phyloP scores from a whole-genome alignment of 2,888 invertebrate genomes.

The Nyleta sp. region DNA sequence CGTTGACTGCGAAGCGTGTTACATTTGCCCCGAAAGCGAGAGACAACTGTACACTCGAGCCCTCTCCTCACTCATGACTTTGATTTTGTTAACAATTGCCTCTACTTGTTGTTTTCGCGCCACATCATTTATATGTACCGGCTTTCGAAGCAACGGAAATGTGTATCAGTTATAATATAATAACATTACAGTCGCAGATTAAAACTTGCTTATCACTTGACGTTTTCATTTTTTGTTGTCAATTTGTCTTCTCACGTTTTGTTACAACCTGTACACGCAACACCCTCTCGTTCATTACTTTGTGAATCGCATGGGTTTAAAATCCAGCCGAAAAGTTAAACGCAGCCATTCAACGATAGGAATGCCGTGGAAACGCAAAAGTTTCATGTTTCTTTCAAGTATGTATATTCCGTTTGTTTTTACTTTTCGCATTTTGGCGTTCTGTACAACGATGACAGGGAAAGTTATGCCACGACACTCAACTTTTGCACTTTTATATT shows the following conservation, averaged over 20 bases:
- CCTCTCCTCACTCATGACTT: no score
- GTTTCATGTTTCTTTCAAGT: slow-evolving; percentile 50
- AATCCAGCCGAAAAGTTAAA: slow-evolving; percentile 73
- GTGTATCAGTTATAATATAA: slow-evolving; percentile 36
- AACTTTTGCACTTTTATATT: slow-evolving; percentile 26
- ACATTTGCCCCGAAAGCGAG: no score
- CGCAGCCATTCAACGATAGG: slow-evolving; percentile 1
- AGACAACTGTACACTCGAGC: no score
- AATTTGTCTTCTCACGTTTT: slow-evolving; percentile 12
- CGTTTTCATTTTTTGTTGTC: slow-evolving; percentile 25
- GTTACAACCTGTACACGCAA: not conserved
- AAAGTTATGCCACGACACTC: not conserved
- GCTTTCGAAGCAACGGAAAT: slow-evolving; percentile 8
- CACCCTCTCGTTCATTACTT: slow-evolving; percentile 2
- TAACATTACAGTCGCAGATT: slow-evolving; percentile 11
- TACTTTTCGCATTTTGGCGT: not conserved
- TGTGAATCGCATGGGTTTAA: slow-evolving; percentile 76
- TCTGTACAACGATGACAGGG: not conserved
- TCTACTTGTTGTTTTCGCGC: slow-evolving; percentile 11
- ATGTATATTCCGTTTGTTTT: slow-evolving; percentile 35
- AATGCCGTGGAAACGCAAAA: not conserved
- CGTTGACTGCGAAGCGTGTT: no score
- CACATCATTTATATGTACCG: slow-evolving; percentile 3
- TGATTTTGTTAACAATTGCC: slow-evolving; percentile 9
- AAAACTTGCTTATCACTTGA: slow-evolving; percentile 36